Evolutionary conservation across 64 coral and sea anemone genomes (phyloP), one percentile per base, ranked within the genome.

Genomic region (Orbicella faveolata): DNA sequence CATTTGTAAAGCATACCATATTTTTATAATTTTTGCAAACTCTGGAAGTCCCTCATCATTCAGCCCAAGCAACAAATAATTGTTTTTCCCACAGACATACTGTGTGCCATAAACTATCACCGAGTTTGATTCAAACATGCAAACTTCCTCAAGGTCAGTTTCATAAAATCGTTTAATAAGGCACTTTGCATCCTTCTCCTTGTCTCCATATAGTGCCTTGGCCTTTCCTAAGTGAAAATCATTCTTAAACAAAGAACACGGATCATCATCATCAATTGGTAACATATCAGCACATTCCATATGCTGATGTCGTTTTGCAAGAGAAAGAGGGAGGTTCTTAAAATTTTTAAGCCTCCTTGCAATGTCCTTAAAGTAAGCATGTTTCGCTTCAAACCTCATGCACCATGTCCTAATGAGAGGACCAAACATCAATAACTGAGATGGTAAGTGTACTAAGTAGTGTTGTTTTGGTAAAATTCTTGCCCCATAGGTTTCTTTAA

Each of bases 381-480:
- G 87, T 26, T 89, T 89, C 5, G 19, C 61, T 62, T 89, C 62
- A 79, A 79, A 52, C 2, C 87, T 20, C 87, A 89, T 89, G 6
- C 55, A 65, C 87, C 75, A 89, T n/a, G 34, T 67, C 63, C 75
- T 61, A 6, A 89, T 89, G 6, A 89, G 75, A 26, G 87, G 75
- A 14, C 87, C 87, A 89, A 89, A 89, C 61, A 26, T 89, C 13
- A 79, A 10, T 18, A 67, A 68, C 67, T 65, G 73, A 26, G 33
- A 26, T 18, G 75, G 87, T 23, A 89, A 23, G 44, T 89, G 87
- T 1, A 89, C 87, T 26, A 79, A 8, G 75, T 79, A 89, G 51
- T 89, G 87, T 23, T 79, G 87, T n/a, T 89, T 89, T 20, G 87
- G 87, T 21, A 78, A 51, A 17, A 70, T 79, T 67, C 17, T 63